phyloP scores from a whole-genome alignment of 2,888 invertebrate species.

The Trachelus tabidus region DNA sequence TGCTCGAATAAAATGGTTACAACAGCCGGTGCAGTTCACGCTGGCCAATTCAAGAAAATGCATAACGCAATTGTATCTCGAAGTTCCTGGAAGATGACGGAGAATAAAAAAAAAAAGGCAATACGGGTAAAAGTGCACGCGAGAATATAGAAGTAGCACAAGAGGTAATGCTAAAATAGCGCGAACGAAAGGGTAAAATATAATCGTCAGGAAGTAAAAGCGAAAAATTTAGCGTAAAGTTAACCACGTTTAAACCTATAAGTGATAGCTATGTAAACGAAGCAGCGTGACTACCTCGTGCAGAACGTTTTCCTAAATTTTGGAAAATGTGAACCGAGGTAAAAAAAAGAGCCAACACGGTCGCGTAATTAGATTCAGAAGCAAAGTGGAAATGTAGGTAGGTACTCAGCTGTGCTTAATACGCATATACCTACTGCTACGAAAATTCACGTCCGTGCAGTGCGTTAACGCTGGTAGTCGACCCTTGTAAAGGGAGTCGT shows the following conservation, averaged over 20 bases:
- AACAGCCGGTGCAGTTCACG: neutral
- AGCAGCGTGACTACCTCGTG: neutral
- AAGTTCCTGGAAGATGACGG: neutral
- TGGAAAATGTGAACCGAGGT: neutral
- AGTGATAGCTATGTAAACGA: neutral
- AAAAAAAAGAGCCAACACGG: neutral
- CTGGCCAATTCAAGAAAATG: neutral
- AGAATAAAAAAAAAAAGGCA: neutral
- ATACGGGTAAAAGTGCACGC: neutral
- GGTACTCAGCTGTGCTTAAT: too few species aligned
- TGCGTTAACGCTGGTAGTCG: too few species aligned
- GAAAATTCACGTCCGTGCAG: too few species aligned
- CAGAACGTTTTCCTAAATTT: neutral
- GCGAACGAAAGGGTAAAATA: neutral
- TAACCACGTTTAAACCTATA: neutral
- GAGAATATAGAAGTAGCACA: neutral
- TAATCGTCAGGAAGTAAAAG: neutral
- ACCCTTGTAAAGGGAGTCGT: too few species aligned
- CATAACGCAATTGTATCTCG: neutral
- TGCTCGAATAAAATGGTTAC: neutral
- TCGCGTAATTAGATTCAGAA: neutral
- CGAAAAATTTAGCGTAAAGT: neutral
- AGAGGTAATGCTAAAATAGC: too few species aligned
- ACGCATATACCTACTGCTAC: too few species aligned
- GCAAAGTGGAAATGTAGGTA: too few species aligned